Percentiles rank a stretch among this genome's conserved stretches.
Conservation (phyloP, 2,113 vertebrate species). For the Pagrus major region DNA sequence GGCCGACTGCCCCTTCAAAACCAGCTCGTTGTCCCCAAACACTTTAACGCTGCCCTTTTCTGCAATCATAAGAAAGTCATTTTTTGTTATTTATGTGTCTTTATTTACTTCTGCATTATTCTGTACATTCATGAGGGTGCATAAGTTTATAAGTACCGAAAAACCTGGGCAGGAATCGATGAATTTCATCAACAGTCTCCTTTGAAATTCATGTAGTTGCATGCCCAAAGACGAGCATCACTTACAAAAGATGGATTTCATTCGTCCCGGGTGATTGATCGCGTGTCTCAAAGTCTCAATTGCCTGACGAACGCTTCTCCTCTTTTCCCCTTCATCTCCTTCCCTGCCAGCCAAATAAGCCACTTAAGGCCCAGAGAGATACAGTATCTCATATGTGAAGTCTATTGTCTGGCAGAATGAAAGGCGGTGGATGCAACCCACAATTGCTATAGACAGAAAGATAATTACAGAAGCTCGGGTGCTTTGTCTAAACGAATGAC, state of each 20-base stretch:
- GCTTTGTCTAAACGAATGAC: constrained; percentile 63
- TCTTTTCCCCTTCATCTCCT: constrained; percentile 49
- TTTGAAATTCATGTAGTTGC: constrained; percentile 15
- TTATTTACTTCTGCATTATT: not conserved
- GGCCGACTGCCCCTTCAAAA: constrained; percentile 76
- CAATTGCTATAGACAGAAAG: constrained; percentile 69
- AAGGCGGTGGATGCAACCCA: constrained; percentile 51
- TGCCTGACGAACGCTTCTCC: constrained; percentile 44
- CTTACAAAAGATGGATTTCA: constrained; percentile 50
- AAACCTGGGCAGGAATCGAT: not conserved
- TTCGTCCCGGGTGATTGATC: constrained; percentile 52
- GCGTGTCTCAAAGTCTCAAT: constrained; percentile 53
- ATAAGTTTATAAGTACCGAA: not conserved
- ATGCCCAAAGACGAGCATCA: constrained; percentile 15
- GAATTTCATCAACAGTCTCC: constrained; percentile 2
- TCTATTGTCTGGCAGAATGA: constrained; percentile 63
- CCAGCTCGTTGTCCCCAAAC: constrained; percentile 72
- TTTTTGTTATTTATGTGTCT: not conserved
- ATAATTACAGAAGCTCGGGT: constrained; percentile 66
- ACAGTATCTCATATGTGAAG: constrained; percentile 63
- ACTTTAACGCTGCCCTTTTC: constrained; percentile 87
- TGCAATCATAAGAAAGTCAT: constrained; percentile 65
- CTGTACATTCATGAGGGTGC: not conserved
- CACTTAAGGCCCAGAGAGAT: constrained; percentile 54
- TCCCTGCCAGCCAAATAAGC: constrained; percentile 59